Evolutionary conservation across 2,888 invertebrate species (phyloP).

Genomic region (Drosophila dives): DNA sequence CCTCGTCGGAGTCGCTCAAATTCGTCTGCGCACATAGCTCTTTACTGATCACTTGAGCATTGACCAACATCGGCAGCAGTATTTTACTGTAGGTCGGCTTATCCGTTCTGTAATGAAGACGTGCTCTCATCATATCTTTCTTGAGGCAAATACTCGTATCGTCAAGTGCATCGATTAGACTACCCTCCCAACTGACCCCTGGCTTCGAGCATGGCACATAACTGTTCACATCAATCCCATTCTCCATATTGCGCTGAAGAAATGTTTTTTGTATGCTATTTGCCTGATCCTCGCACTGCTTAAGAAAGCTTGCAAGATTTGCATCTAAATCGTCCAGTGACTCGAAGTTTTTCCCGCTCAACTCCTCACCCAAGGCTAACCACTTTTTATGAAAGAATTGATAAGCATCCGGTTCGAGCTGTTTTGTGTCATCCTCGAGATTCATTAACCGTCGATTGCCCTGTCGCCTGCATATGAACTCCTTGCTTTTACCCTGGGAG

Average conservation of each 20-base stretch:
- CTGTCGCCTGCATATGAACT: background rate
- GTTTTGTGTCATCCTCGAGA: background rate
- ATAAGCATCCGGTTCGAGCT: background rate
- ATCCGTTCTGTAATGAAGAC: background rate
- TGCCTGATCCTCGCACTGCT: background rate
- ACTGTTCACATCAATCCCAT: background rate
- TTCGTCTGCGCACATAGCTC: background rate
- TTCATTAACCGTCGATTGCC: background rate
- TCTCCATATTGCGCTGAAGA: background rate
- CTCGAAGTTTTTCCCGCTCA: background rate
- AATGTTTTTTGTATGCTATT: background rate
- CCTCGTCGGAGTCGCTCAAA: background rate
- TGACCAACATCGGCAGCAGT: background rate
- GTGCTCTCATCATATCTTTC: background rate
- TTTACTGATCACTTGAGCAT: background rate
- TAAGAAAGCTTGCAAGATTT: background rate
- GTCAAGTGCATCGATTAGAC: background rate
- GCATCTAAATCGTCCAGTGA: conserved; percentile 10
- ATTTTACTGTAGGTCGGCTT: background rate
- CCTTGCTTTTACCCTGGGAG: background rate
- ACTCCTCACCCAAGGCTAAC: background rate
- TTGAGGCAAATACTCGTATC: background rate
- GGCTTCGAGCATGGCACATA: background rate
- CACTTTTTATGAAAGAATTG: conserved; percentile 1
- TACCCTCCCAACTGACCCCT: background rate